These are phyloP conservation scores for Danio rerio DNA, from an alignment of 2,113 vertebrate species.

Conservation along the genomic window DNA sequence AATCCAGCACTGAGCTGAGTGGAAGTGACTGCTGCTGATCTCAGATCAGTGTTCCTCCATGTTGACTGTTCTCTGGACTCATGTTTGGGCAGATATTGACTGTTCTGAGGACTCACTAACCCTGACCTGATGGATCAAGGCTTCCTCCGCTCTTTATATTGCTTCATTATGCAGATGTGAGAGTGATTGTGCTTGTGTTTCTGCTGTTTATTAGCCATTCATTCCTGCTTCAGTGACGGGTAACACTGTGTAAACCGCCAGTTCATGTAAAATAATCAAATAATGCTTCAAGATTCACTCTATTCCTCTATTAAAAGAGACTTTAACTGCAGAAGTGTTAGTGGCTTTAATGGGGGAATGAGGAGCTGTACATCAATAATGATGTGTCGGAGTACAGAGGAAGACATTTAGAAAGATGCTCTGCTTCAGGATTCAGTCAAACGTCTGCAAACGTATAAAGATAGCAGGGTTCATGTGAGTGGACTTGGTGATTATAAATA, in stretches of 20 bases:
- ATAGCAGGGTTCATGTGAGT: too few species aligned
- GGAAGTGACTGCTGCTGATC: conserved; percentile 8
- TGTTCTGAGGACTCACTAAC: conserved; percentile 10
- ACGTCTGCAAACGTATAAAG: too few species aligned
- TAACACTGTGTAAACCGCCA: background rate
- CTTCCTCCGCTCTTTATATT: conserved; percentile 7
- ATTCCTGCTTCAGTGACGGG: conserved; percentile 22
- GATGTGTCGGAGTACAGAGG: too few species aligned
- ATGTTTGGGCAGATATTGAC: background rate
- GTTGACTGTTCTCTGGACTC: background rate
- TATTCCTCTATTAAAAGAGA: too few species aligned
- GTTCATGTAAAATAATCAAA: conserved; percentile 2
- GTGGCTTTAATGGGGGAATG: too few species aligned
- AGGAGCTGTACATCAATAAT: too few species aligned
- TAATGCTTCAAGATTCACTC: background rate
- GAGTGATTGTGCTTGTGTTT: conserved; percentile 1
- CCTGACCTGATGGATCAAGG: background rate
- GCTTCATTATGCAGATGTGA: background rate
- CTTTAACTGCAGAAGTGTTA: too few species aligned
- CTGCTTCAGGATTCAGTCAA: too few species aligned
- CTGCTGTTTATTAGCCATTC: conserved; percentile 26
- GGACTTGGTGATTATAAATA: too few species aligned
- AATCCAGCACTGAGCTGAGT: background rate
- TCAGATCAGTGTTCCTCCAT: background rate
- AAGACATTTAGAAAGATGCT: too few species aligned